Conservation (phyloP, 1,140 invertebrate genomes). For the Venturia canescens region DNA sequence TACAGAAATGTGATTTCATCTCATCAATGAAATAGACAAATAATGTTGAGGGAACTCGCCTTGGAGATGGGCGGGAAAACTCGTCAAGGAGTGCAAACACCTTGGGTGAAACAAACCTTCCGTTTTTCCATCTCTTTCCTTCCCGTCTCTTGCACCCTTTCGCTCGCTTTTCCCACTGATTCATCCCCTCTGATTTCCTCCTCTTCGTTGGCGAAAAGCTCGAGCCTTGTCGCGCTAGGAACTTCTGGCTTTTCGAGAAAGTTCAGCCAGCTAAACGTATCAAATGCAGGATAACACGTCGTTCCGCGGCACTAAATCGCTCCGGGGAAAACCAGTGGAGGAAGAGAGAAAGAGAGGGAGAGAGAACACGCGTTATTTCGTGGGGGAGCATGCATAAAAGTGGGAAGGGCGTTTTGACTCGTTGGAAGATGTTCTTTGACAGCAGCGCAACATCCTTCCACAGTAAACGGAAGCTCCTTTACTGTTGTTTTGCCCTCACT, state of each 20-base stretch:
- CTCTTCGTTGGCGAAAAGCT: neutral
- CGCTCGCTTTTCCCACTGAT: neutral
- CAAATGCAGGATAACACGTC: neutral
- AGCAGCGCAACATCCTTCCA: no score
- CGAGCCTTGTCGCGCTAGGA: neutral
- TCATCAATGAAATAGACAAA: neutral
- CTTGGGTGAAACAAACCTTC: neutral
- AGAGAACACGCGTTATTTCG: no score
- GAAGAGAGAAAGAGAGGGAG: neutral
- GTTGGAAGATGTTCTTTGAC: no score
- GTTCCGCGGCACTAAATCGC: neutral
- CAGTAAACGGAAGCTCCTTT: no score
- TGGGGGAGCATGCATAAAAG: neutral
- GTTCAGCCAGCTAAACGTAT: slow-evolving; percentile 8
- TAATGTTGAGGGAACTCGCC: neutral
- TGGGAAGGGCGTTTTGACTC: neutral
- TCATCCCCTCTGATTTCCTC: slow-evolving; percentile 3
- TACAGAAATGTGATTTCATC: neutral
- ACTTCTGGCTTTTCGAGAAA: slow-evolving; percentile 13
- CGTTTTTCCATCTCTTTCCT: neutral
- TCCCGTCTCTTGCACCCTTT: neutral
- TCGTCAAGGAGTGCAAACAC: slow-evolving; percentile 15
- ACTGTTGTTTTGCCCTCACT: no score
- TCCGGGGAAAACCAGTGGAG: neutral
- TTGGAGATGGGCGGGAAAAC: neutral